A percentile compares a stretch with the other conserved stretches of the same genome.
Conservation (phyloP, 1,140 invertebrate species). For the Matsumurasca onukii region DNA sequence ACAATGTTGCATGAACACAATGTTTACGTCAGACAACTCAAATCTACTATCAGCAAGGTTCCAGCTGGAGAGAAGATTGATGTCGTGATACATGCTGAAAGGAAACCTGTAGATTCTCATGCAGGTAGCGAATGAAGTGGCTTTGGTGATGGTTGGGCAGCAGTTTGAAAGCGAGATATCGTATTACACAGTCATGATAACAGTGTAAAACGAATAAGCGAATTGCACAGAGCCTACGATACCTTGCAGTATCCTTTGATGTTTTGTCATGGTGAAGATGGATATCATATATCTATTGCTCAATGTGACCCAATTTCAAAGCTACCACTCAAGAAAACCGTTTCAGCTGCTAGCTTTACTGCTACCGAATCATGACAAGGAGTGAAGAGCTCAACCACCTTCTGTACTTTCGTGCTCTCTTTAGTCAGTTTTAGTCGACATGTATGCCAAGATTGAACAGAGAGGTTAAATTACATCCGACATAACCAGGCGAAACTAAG, state of each 20-base stretch:
- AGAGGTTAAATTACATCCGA: constrained; percentile 47
- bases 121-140: constrained; percentile 38
- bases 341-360: constrained; percentile 41
- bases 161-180: constrained; percentile 42
- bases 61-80: constrained; percentile 35
- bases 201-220: constrained; percentile 45
- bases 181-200: constrained; percentile 32
- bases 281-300: constrained; percentile 28
- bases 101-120: constrained; percentile 41
- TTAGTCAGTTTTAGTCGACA: constrained; percentile 50
- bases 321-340: constrained; percentile 36
- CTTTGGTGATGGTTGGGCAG: constrained; percentile 41
- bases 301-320: not conserved
- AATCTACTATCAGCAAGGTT: constrained; percentile 45
- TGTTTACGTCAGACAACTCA: constrained; percentile 45
- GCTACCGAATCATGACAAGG: constrained; percentile 43
- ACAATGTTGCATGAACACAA: constrained; percentile 47
- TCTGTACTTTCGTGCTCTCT: constrained; percentile 42
- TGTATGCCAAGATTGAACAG: constrained; percentile 52
- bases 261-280: constrained; percentile 51
- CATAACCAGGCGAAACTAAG: constrained; percentile 52
- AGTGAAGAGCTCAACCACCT: constrained; percentile 39
- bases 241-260: constrained; percentile 51
- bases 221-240: constrained; percentile 46
- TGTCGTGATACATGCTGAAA: constrained; percentile 42